Conservation (phyloP, 2,797 vertebrate species). For the Enteromius thamalakanensis region DNA sequence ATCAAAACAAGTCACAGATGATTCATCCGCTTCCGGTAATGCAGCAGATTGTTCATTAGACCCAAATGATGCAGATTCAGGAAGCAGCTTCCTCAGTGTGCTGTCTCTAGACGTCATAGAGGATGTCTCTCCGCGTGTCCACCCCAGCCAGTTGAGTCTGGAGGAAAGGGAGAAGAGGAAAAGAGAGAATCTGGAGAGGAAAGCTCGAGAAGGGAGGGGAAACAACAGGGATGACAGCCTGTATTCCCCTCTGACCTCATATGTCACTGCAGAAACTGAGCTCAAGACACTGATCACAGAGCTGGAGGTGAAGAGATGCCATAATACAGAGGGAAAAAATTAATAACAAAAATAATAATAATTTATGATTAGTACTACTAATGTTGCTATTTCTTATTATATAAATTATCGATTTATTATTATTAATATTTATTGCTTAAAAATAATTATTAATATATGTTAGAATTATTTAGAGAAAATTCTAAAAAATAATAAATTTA, state of each 20-base stretch:
- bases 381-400: too few relatives aligned
- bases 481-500: background rate
- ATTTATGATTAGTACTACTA: too few relatives aligned
- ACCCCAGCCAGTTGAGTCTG: conserved; percentile 72
- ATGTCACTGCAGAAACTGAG: conserved; percentile 90
- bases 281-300: conserved; percentile 87
- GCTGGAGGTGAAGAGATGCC: conserved; percentile 81
- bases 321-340: background rate
- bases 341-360: background rate
- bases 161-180: conserved; percentile 85
- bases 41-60: conserved; percentile 49
- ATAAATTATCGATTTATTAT: background rate
- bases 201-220: conserved; percentile 64
- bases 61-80: conserved; percentile 52
- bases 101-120: conserved; percentile 80
- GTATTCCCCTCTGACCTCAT: conserved; percentile 89
- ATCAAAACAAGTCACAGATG: background rate
- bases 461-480: too few relatives aligned
- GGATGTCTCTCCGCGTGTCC: conserved; percentile 64
- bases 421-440: background rate
- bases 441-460: background rate
- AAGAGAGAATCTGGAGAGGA: conserved; percentile 82
- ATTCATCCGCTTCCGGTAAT: conserved; percentile 35
- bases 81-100: conserved; percentile 69
- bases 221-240: conserved; percentile 67